Percentiles rank a stretch among this genome's conserved stretches.
Conservation (phyloP, 2,888 invertebrate genomes). For the Heteropelma amictum region DNA sequence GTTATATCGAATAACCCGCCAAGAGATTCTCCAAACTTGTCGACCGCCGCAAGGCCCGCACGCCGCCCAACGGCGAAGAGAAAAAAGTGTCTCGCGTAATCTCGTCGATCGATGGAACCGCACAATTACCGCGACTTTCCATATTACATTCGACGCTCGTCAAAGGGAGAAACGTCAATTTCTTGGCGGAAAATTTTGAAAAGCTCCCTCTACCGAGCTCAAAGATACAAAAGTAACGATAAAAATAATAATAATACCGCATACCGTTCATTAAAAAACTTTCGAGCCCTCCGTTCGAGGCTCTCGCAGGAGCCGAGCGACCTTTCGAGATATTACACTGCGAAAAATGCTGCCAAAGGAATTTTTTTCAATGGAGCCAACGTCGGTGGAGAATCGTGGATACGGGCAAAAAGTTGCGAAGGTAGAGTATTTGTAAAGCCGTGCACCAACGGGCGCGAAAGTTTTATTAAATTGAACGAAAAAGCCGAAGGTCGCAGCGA, state of each 20-base stretch:
- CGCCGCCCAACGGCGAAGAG: not conserved
- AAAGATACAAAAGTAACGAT: too few relatives aligned
- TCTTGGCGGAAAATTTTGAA: not conserved
- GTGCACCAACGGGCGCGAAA: too few relatives aligned
- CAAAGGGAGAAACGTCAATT: not conserved
- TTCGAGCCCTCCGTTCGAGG: too few relatives aligned
- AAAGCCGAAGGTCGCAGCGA: not conserved
- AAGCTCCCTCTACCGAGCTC: not conserved
- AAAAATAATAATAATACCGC: too few relatives aligned
- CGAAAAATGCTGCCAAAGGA: too few relatives aligned
- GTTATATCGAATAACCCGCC: conserved; percentile 9
- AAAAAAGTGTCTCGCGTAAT: not conserved
- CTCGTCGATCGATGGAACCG: not conserved
- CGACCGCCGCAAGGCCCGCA: not conserved
- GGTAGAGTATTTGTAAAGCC: too few relatives aligned
- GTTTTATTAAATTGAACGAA: not conserved
- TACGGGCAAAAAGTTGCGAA: too few relatives aligned
- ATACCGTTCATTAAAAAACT: too few relatives aligned
- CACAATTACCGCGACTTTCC: not conserved
- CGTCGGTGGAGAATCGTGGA: too few relatives aligned
- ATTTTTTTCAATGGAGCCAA: too few relatives aligned
- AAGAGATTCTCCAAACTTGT: conserved; percentile 11
- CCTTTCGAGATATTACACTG: too few relatives aligned
- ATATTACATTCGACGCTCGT: not conserved
- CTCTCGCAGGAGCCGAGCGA: too few relatives aligned